Evolutionary conservation across 2,888 invertebrate species (phyloP), one percentile per base, ranked within the genome.

Genomic region (Tetrapedia diversipes): DNA sequence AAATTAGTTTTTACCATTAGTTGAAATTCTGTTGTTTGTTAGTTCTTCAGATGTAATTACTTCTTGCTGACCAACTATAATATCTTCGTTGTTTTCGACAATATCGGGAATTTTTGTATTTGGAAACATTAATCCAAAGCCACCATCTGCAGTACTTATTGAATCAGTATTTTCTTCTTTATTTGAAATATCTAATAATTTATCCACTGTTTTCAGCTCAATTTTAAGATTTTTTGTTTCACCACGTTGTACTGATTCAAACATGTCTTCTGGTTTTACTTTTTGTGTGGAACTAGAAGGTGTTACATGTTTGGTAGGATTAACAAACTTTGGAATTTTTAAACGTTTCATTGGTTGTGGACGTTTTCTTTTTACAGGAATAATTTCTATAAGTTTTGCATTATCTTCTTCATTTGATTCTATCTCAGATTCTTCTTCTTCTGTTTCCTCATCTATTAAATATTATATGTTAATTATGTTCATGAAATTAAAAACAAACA

Each of bases 1-100:
- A 1, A 34, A 64, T 41, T n/a, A 27, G 41, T 47, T 41, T 85
- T 86, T 90, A 93, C 93, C 93, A 91, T 94, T 94, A 56, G 92
- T 92, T 3, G 95, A 94, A 80, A 98, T 93, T 89, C 95, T 94
- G 83, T 96, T 96, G 41, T 93, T 92, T 66, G 93, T 92, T 43
- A 97, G 91, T 90, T 96, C 94, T 84, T 94, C 94, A 66, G 93
- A 93, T 4, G 94, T 94, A 77, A 96, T 95, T 41, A 92, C 90
- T 67, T 91, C 89, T 66, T 83, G 90, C 34, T 86, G 84, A 49
- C 84, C 88, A 27, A 1, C n/a, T 4, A 39, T 11, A 27, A 0
- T 54, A 16, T n/a, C 49, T 47, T 85, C 53, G 39, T 29, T 49
- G 4, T 47, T 49, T 43, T 81, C 81, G n/a, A 86, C 85, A n/a